phyloP scores from a whole-genome alignment of 23 tunicate genomes.

The Clavelina lepadiformis region DNA sequence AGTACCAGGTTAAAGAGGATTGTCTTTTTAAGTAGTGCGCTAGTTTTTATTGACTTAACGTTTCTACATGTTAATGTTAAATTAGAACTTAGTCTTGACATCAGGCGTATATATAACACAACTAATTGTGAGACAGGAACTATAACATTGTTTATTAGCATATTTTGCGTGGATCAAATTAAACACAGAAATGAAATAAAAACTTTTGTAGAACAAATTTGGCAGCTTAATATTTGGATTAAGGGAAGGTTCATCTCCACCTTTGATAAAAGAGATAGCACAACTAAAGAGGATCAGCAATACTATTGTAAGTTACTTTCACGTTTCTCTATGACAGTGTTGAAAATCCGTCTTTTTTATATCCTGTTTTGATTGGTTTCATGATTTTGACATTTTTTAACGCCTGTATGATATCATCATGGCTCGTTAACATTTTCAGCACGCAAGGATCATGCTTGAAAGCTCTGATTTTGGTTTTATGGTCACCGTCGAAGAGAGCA shows the following conservation, averaged over 20 bases:
- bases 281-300: slow-evolving; percentile 15
- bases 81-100: no score
- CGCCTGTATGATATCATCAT: no score
- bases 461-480: slow-evolving; percentile 48
- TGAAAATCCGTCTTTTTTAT: no score
- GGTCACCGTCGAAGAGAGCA: slow-evolving; percentile 39
- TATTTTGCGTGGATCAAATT: not conserved
- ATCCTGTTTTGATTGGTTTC: no score
- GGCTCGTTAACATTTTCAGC: slow-evolving; percentile 32
- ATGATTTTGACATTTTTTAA: no score
- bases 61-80: no score
- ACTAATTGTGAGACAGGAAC: no score
- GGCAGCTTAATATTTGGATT: slow-evolving; percentile 43
- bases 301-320: slow-evolving; percentile 27
- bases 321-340: not conserved
- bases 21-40: no score
- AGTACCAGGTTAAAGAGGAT: no score
- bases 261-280: slow-evolving; percentile 31
- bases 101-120: no score
- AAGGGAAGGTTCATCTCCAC: slow-evolving; percentile 54
- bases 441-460: slow-evolving; percentile 22
- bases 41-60: no score
- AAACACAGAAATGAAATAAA: not conserved
- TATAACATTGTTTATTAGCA: slow-evolving; percentile 1
- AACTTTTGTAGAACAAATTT: slow-evolving; percentile 21